Evolutionary conservation across 2,888 invertebrate genomes (phyloP), one percentile per base, ranked within the genome.

Genomic region (Lepidonotus clava): DNA sequence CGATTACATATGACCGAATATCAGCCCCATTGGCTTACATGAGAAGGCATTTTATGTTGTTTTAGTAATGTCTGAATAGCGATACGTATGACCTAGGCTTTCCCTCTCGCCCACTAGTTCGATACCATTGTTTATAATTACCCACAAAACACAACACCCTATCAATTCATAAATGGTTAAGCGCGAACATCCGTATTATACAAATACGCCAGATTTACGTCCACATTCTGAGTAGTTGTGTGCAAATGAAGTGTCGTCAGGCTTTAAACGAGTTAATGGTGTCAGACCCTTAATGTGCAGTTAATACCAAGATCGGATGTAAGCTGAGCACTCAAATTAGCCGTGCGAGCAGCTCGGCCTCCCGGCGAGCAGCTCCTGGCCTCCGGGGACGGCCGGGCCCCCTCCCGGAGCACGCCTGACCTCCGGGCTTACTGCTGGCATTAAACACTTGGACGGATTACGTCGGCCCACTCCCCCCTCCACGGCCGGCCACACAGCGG

Each of bases 221-320:
- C n/a, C n/a, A n/a, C n/a, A n/a, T n/a, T n/a, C n/a, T n/a, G n/a
- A 28, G 61, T 61, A 11, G 1, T 4, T 4, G 61, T 46, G 46
- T 61, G 61, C 28, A 61, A 61, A n/a, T 24, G 11, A 61, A 61
- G 61, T 61, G 61, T 61, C 8, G 61, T 28, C 56, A 61, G 24
- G 61, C 61, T 61, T 61, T 61, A 61, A 61, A 24, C 28, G 61
- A n/a, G 61, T 24, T 61, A 61, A 61, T 61, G 61, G 61, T 61
- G 61, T 61, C 61, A 32, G 61, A n/a, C 61, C 61, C 61, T 32
- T 61, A 61, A 61, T 61, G 61, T 61, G 71, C 51, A 80, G 80
- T 46, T 80, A 46, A 46, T 34, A 80, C 80, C 41, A 8, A 80
- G 80, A 80, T 46, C 80, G 46, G 46, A 80, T 46, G 80, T 80